Evolutionary conservation across 35 echinoderm and acorn worm genomes (phyloP).

Genomic region (Heliocidaris erythrogramma): DNA sequence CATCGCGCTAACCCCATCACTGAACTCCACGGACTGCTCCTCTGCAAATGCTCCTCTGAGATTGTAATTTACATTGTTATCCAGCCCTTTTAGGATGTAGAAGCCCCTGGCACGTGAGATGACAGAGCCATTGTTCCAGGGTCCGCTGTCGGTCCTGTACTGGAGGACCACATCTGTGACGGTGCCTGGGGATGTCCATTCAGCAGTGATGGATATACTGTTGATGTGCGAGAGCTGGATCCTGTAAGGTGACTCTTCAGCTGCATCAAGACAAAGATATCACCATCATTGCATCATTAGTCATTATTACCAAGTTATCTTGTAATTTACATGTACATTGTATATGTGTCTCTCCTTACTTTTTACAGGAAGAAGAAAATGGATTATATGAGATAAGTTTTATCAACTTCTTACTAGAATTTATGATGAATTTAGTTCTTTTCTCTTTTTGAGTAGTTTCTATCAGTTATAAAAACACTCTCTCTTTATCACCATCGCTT

Average conservation of each 20-base stretch:
- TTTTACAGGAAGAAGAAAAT: not conserved
- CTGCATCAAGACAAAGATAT: not conserved
- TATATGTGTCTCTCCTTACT: not conserved
- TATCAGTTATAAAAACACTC: too few species aligned
- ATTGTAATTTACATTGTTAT: not conserved
- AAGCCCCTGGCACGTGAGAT: not conserved
- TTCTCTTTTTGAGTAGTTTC: too few species aligned
- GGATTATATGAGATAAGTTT: too few species aligned
- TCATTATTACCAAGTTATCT: not conserved
- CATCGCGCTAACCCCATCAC: not conserved
- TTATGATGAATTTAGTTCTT: too few species aligned
- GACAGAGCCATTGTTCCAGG: conserved; percentile 50
- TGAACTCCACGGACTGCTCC: conserved; percentile 6
- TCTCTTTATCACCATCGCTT: too few species aligned
- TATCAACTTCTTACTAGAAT: too few species aligned
- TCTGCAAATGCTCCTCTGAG: conserved; percentile 32
- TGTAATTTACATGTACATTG: not conserved
- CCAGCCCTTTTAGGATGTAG: conserved; percentile 47
- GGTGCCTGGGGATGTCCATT: conserved; percentile 33
- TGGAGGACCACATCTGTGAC: conserved; percentile 52
- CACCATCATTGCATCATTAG: too few species aligned
- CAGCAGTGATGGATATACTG: conserved; percentile 49
- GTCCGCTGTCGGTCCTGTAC: conserved; percentile 25
- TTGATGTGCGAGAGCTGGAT: conserved; percentile 53
- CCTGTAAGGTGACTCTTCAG: not conserved